Evolutionary conservation across 2,888 invertebrate species (phyloP), one percentile per base, ranked within the genome.

Genomic region (Chrysopilus asiliformis): DNA sequence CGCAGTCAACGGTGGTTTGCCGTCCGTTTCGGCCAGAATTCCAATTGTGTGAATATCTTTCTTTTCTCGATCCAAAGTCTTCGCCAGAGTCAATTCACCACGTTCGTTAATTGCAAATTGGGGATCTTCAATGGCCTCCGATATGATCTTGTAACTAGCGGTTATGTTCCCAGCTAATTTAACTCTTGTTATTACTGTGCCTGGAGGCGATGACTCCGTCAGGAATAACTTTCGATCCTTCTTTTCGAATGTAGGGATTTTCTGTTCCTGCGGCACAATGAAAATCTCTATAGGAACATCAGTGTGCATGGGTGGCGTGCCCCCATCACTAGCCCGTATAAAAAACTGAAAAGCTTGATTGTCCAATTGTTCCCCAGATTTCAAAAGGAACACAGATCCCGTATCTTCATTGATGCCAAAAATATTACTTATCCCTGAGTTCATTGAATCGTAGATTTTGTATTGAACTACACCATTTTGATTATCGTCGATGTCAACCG

Each of bases 291-390:
- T 76, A 5, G 90, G 81, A 36, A 87, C 82, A 56, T 87, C 84
- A 25, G 76, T 73, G 58, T 85, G 79, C 45, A 80, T 76, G 28
- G 81, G 74, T 39, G 71, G 73, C 10, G 69, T 67, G 1, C 90
- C 90, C 51, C 72, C 72, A 66, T 94, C 93, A 34, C 75, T 75
- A 12, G 89, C 94, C 41, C 86, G 74, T 34, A 94, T 79, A 65
- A 91, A 90, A 58, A 93, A 82, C 65, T 86, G 86, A 58, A 87
- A 79, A 36, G 79, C 69, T 59, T 81, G 76, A 40, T 79, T 79
- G 56, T 76, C 82, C 19, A 46, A 45, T 16, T 68, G 58, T 12
- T 69, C 57, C 13, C 76, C 74, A 51, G 72, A 70, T 47, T 74
- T 71, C 7, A 71, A 66, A 39, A 87, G 61, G 36, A 71, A 75